Conservation (phyloP, 1,140 invertebrate genomes). For the Atta cephalotes region DNA sequence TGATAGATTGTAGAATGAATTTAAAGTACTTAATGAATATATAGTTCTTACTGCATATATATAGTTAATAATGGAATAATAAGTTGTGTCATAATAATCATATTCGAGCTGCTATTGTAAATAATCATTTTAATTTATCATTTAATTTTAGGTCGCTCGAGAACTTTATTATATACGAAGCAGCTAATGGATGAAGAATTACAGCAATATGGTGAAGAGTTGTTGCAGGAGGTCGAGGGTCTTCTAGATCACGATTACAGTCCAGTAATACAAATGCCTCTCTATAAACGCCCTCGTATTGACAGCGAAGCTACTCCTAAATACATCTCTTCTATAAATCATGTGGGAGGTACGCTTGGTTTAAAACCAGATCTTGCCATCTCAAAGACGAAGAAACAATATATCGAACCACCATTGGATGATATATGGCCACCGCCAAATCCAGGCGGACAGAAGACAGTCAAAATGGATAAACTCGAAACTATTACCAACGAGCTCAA, state of each 20-base stretch:
- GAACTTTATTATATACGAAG: slow-evolving; percentile 84
- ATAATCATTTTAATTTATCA: slow-evolving; percentile 24
- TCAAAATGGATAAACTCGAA: slow-evolving; percentile 78
- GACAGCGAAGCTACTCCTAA: slow-evolving; percentile 72
- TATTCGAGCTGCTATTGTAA: background rate
- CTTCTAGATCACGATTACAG: slow-evolving; percentile 86
- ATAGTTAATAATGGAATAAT: background rate
- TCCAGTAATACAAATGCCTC: slow-evolving; percentile 79
- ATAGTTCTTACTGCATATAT: background rate
- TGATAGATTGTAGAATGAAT: background rate
- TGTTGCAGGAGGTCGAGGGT: slow-evolving; percentile 81
- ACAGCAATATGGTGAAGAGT: slow-evolving; percentile 83
- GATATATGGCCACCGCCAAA: slow-evolving; percentile 84
- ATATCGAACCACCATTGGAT: slow-evolving; percentile 84
- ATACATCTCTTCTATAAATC: slow-evolving; percentile 67
- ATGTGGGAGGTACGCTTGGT: slow-evolving; percentile 73
- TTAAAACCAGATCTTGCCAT: slow-evolving; percentile 54
- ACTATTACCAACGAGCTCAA: slow-evolving; percentile 81
- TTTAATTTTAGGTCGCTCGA: slow-evolving; percentile 82
- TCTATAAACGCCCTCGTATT: slow-evolving; percentile 79
- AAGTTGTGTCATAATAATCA: background rate
- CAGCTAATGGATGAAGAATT: slow-evolving; percentile 82
- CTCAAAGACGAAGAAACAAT: slow-evolving; percentile 73
- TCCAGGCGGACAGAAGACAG: slow-evolving; percentile 54
- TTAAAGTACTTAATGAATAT: background rate